Conservation (phyloP, 2,797 vertebrate species). For the Dipus sagitta region DNA sequence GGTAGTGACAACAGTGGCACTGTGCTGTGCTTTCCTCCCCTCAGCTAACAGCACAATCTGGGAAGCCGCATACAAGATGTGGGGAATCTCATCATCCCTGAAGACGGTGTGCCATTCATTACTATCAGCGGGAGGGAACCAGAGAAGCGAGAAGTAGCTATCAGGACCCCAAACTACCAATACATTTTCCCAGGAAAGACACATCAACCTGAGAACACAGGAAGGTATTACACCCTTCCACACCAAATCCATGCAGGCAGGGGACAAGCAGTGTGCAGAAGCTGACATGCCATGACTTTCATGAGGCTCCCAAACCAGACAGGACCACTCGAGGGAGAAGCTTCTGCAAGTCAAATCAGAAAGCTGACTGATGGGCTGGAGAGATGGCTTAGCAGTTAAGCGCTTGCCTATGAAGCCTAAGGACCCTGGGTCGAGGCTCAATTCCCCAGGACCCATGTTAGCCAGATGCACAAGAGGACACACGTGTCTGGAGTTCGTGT, state of each 20-base stretch:
- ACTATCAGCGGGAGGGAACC: accelerated
- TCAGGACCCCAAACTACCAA: not conserved
- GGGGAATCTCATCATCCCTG: not conserved
- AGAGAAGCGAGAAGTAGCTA: not conserved
- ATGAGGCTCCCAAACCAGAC: not conserved
- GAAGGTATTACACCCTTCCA: not conserved
- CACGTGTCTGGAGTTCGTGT: too few relatives aligned
- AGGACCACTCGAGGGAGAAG: not conserved
- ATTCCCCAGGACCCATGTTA: too few relatives aligned
- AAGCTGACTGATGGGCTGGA: not conserved
- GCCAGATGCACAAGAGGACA: too few relatives aligned
- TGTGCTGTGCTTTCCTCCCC: not conserved
- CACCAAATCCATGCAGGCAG: not conserved
- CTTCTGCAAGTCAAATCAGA: slow-evolving; percentile 1
- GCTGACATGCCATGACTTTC: not conserved
- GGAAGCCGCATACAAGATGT: not conserved
- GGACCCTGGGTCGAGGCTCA: too few relatives aligned
- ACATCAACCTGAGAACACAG: accelerated
- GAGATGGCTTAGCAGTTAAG: too few relatives aligned
- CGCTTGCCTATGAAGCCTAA: too few relatives aligned
- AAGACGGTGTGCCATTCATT: not conserved
- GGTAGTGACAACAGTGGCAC: not conserved
- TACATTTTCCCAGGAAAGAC: not conserved
- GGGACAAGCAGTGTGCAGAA: not conserved
- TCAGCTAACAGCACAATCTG: not conserved